These are phyloP conservation scores for Noturus placidus DNA, from an alignment of 2,113 vertebrate species.

Conservation along the genomic window DNA sequence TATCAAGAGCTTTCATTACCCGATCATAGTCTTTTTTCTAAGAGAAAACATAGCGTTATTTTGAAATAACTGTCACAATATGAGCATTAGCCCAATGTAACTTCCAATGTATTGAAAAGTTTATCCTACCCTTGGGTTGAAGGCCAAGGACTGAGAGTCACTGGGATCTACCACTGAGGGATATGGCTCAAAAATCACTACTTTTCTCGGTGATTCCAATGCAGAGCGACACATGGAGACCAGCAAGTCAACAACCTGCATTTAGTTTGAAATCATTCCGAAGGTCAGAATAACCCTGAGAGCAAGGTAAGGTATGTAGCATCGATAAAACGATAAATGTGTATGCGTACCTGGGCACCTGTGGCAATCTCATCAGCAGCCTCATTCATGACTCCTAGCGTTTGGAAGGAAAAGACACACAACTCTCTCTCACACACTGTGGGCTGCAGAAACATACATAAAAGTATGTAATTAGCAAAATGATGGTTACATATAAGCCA, in stretches of 20 bases:
- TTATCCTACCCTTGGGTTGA: slow-evolving; percentile 83
- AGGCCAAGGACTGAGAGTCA: slow-evolving; percentile 86
- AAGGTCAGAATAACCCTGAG: neutral
- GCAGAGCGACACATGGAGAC: slow-evolving; percentile 91
- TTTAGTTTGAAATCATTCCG: slow-evolving; percentile 5
- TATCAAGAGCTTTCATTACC: slow-evolving; percentile 87
- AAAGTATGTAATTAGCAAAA: neutral
- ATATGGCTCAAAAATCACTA: slow-evolving; percentile 92
- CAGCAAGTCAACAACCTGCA: slow-evolving; percentile 85
- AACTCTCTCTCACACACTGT: slow-evolving; percentile 89
- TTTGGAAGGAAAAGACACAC: slow-evolving; percentile 92
- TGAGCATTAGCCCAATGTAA: neutral
- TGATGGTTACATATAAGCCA: neutral
- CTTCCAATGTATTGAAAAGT: neutral
- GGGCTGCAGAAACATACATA: slow-evolving; percentile 69
- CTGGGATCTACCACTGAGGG: slow-evolving; percentile 90
- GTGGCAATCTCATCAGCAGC: slow-evolving; percentile 91
- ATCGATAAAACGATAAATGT: neutral
- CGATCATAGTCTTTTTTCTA: slow-evolving; percentile 91
- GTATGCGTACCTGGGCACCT: slow-evolving; percentile 83
- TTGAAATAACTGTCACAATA: slow-evolving; percentile 4
- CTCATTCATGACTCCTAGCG: slow-evolving; percentile 89
- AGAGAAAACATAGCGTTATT: slow-evolving; percentile 32
- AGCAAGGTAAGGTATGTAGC: neutral
- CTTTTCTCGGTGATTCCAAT: slow-evolving; percentile 87